Evolutionary conservation across 2,113 vertebrate species (phyloP).

Genomic region (Grallaria varia): DNA sequence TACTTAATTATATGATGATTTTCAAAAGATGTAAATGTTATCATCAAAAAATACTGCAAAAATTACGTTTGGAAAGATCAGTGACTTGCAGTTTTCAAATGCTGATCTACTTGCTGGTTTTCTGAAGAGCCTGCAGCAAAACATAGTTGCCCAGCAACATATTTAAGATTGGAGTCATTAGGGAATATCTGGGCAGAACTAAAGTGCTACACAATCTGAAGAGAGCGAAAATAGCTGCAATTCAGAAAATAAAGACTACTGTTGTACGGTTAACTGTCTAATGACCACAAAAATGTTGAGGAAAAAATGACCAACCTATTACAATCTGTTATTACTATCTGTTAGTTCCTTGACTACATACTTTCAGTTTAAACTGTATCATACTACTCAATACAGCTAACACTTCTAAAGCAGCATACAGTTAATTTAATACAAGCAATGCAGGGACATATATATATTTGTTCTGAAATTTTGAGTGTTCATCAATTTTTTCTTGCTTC

Average conservation of each 20-base stretch:
- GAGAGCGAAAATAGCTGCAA: neutral
- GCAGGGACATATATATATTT: neutral
- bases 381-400: neutral
- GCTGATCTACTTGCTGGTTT: neutral
- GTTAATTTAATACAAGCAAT: neutral
- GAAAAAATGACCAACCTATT: neutral
- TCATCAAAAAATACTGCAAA: neutral
- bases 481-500: neutral
- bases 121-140: neutral
- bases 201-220: neutral
- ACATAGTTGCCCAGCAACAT: constrained; percentile 42
- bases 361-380: neutral
- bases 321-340: neutral
- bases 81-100: constrained; percentile 10
- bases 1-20: neutral
- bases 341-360: neutral
- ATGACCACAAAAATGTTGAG: neutral
- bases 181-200: constrained; percentile 7
- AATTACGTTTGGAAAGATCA: neutral
- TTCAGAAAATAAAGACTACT: neutral
- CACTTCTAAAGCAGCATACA: neutral
- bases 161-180: neutral
- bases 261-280: neutral
- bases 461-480: neutral
- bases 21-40: neutral